Evolutionary conservation across 2,113 vertebrate species (phyloP), one percentile per base, ranked within the genome.

Genomic region (Ceyx melanurus): DNA sequence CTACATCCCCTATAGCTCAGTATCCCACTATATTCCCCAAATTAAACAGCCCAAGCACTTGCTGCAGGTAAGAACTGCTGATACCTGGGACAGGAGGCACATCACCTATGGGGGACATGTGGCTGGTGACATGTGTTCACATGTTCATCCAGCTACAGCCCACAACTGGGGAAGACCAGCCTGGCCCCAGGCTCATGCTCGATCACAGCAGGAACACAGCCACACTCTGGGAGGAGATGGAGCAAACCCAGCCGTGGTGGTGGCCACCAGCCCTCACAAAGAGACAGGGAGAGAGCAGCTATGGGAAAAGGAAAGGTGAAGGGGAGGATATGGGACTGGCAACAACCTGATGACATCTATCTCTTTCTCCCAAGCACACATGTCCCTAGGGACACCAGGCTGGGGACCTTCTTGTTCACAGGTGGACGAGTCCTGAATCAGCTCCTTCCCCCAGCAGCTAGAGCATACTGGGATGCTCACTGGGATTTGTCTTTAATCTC

Each of bases 41-140:
- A 43, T 3, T 17, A 58, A 70, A 43, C 50, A 83, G 56, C 40
- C 22, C 31, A 14, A 37, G 29, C 10, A 1, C 31, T 42, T 1
- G 2, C 64, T 54, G 57, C 22, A 26, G 14, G 2, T 40, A 17
- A 56, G 45, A 29, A 61, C 61, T 68, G 56, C 33, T 48, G 33
- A 18, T 1, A 2, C 25, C 23, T 19, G 26, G 33, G 45, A 16
- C 3, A 10, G 26, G 31, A 15, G 15, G 5, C 29, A 33, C 16
- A 15, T 26, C 42, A 22, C 6, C 26, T 62, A 20, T 1, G 1
- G 31, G 23, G 9, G 19, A 50, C 4, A 0, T 0, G 2, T 10
- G 43, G 60, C 51, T 5, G 4, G 46, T 50, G 60, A 46, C 3
- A 0, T 4, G 3, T 12, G 37, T 54, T 29, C 19, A n/a, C 5